phyloP scores from a whole-genome alignment of 2,888 invertebrate species.

The Erpobdella octoculata region DNA sequence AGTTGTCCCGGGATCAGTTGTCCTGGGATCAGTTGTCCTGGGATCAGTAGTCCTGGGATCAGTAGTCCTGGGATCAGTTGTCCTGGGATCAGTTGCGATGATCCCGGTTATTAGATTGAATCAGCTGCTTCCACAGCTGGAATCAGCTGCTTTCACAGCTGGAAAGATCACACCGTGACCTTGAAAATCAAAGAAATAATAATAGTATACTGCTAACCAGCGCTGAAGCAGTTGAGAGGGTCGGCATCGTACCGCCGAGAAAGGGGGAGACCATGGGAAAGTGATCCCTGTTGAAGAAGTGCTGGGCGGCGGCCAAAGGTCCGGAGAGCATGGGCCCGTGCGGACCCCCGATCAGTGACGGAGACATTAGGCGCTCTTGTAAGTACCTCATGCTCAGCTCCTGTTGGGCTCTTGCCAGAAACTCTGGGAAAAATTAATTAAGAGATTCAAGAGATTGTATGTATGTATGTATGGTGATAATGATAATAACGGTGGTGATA shows the following conservation, averaged over 20 bases:
- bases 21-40: too few relatives aligned
- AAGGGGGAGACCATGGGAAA: background rate
- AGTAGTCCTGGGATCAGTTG: too few relatives aligned
- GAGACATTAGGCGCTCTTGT: slow-evolving; percentile 5
- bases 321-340: background rate
- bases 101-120: too few relatives aligned
- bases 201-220: background rate
- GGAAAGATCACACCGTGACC: too few relatives aligned
- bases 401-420: slow-evolving; percentile 11
- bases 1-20: too few relatives aligned
- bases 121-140: background rate
- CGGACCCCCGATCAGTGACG: background rate
- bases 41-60: too few relatives aligned
- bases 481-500: too few relatives aligned
- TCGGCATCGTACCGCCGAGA: background rate
- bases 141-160: too few relatives aligned
- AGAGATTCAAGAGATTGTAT: too few relatives aligned
- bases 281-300: background rate
- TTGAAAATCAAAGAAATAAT: background rate
- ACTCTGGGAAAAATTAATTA: background rate
- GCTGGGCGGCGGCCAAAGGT: background rate
- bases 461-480: too few relatives aligned
- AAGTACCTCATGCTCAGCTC: background rate
- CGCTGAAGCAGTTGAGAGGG: background rate
- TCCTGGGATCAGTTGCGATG: too few relatives aligned